Evolutionary conservation across 2,888 invertebrate genomes (phyloP).

Genomic region (Drepanosiphum platanoidis): DNA sequence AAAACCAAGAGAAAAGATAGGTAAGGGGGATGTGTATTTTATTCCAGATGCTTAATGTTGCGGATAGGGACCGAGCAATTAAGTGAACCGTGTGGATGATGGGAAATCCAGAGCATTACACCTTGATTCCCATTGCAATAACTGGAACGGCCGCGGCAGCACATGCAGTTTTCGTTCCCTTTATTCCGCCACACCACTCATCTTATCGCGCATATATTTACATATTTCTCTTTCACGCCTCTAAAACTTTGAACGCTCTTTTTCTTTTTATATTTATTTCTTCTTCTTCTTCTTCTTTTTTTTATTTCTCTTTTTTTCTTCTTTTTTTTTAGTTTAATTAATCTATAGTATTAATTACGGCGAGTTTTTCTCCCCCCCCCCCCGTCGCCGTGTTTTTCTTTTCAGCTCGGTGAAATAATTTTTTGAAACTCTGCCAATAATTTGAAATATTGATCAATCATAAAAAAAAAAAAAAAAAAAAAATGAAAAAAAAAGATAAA

Average conservation of each 20-base stretch:
- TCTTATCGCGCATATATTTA: constrained; percentile 34
- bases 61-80: constrained; percentile 54
- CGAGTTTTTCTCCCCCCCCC: neutral
- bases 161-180: constrained; percentile 28
- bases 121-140: constrained; percentile 52
- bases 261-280: neutral
- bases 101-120: constrained; percentile 48
- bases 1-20: constrained; percentile 6
- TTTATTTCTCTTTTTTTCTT: neutral
- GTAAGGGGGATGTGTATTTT: constrained; percentile 46
- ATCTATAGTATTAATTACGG: constrained; percentile 49
- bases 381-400: constrained; percentile 20
- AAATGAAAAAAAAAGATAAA: no score
- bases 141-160: constrained; percentile 38
- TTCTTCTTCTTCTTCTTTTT: neutral
- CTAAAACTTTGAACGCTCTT: constrained; percentile 29
- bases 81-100: constrained; percentile 57
- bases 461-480: constrained; percentile 31
- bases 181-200: neutral
- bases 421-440: constrained; percentile 55
- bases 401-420: constrained; percentile 40
- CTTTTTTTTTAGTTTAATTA: constrained; percentile 24
- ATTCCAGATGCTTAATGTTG: constrained; percentile 61
- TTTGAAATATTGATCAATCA: constrained; percentile 47
- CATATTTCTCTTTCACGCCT: constrained; percentile 39